A percentile compares a stretch with the other conserved stretches of the same genome.
phyloP scores from a whole-genome alignment of 2,888 invertebrate species.

The Phorcus lineatus region DNA sequence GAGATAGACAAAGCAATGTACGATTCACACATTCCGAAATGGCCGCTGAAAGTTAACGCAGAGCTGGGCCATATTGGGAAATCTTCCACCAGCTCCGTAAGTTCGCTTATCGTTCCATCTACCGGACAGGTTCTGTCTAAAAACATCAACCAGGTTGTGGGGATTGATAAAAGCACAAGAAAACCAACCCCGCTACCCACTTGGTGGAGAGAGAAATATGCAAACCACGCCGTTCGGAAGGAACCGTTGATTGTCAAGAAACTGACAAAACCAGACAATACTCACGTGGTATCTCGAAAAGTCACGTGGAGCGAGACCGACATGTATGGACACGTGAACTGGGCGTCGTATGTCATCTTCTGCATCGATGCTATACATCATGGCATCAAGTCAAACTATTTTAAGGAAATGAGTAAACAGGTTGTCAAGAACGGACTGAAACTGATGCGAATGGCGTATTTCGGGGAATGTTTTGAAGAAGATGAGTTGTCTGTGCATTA shows the following conservation, averaged over 20 bases:
- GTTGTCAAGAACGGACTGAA: constrained; percentile 50
- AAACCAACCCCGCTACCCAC: constrained; percentile 59
- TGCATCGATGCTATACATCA: constrained; percentile 48
- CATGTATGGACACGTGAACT: constrained; percentile 52
- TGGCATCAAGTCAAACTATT: neutral
- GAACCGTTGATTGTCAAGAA: constrained; percentile 50
- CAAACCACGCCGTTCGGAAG: constrained; percentile 37
- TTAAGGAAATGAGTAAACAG: constrained; percentile 29
- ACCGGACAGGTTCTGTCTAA: constrained; percentile 40
- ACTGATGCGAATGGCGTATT: constrained; percentile 53
- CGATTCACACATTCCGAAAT: constrained; percentile 41
- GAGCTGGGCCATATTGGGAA: constrained; percentile 52
- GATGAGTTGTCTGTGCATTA: constrained; percentile 52
- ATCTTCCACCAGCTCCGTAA: constrained; percentile 47
- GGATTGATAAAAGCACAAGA: constrained; percentile 56
- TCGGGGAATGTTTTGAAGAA: constrained; percentile 60
- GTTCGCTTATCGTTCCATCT: constrained; percentile 38
- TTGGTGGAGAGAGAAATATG: constrained; percentile 68
- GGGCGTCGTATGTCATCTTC: constrained; percentile 50
- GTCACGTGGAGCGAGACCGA: constrained; percentile 55
- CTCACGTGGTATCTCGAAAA: constrained; percentile 37
- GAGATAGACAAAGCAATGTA: constrained; percentile 47
- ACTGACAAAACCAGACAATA: constrained; percentile 45
- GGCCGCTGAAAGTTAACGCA: constrained; percentile 45
- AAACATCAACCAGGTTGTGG: constrained; percentile 62